phyloP scores from a whole-genome alignment of 2,797 vertebrate species.

The Chiropotes sagulatus region DNA sequence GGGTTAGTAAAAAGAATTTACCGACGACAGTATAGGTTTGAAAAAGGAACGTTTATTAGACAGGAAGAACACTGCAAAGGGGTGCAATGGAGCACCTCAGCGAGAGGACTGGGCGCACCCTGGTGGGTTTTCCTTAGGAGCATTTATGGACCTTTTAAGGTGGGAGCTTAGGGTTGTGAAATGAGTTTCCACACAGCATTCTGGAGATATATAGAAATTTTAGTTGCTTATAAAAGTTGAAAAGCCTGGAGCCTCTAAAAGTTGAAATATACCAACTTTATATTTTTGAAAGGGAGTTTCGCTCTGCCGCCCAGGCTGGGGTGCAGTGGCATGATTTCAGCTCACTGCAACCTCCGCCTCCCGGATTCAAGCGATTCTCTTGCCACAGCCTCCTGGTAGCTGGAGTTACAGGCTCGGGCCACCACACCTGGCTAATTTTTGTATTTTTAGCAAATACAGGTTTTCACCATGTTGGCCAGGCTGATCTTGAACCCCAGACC shows the following conservation, averaged over 20 bases:
- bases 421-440: neutral
- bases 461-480: neutral
- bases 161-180: neutral
- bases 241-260: neutral
- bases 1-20: neutral
- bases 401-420: neutral
- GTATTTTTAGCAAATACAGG: neutral
- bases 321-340: neutral
- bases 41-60: too few relatives aligned
- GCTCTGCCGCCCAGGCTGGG: neutral
- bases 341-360: too few relatives aligned
- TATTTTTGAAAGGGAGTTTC: neutral
- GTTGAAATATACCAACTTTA: neutral
- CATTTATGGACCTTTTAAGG: neutral
- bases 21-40: neutral
- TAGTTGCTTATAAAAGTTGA: neutral
- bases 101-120: neutral
- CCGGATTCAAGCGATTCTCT: neutral
- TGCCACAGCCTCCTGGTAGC: neutral
- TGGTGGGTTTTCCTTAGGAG: neutral
- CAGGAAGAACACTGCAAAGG: neutral
- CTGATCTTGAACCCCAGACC: neutral
- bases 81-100: too few relatives aligned
- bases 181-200: too few relatives aligned
- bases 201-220: neutral